Evolutionary conservation across 2,888 invertebrate species (phyloP).

Genomic region (Listrodromus nycthemerus): DNA sequence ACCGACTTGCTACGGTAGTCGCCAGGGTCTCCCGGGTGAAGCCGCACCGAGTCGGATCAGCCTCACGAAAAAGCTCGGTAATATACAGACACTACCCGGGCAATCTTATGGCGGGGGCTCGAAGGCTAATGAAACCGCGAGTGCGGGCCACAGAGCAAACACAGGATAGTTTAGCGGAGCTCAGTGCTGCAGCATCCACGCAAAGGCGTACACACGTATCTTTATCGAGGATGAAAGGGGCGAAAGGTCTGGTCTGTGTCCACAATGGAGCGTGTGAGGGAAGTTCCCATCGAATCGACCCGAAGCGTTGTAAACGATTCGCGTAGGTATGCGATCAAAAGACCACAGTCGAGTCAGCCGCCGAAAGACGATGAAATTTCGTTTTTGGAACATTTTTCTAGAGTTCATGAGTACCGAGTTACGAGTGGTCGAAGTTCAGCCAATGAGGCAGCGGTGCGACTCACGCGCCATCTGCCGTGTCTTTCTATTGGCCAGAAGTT

Average conservation of each 20-base stretch:
- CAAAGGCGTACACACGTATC: constrained; percentile 25
- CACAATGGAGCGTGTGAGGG: constrained; percentile 39
- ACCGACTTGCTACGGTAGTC: neutral
- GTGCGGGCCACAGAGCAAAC: constrained; percentile 52
- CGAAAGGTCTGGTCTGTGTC: constrained; percentile 48
- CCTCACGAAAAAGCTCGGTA: constrained; percentile 43
- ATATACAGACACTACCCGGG: neutral
- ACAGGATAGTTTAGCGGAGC: constrained; percentile 49
- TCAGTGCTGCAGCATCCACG: constrained; percentile 25
- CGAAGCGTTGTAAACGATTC: constrained; percentile 42
- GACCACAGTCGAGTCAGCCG: neutral
- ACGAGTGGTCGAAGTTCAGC: neutral
- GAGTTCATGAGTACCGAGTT: neutral
- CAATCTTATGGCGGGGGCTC: constrained; percentile 27
- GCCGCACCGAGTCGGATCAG: constrained; percentile 26
- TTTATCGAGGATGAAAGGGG: constrained; percentile 10
- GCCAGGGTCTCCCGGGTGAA: neutral
- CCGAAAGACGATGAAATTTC: neutral
- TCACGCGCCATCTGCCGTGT: neutral
- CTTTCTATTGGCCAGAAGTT: neutral
- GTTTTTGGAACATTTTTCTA: neutral
- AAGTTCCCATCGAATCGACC: constrained; percentile 12
- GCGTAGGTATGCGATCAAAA: neutral
- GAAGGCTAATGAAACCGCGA: constrained; percentile 63
- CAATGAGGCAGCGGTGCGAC: neutral